These are phyloP conservation scores for Tuta absoluta DNA, from an alignment of 2,888 invertebrate species.

Conservation along the genomic window DNA sequence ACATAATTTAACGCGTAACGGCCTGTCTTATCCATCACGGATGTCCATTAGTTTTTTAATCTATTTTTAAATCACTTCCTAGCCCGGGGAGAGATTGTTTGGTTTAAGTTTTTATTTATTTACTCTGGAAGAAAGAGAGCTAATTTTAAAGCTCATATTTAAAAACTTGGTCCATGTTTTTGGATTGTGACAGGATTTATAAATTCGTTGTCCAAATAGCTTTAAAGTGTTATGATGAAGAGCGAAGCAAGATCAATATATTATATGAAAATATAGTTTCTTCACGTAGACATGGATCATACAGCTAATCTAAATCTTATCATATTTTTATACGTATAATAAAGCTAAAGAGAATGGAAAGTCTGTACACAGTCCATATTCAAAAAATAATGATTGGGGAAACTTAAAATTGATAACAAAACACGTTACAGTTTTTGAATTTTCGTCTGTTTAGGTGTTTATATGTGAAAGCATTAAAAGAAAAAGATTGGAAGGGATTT, in stretches of 20 bases:
- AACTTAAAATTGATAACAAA: too few species aligned
- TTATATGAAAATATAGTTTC: not conserved
- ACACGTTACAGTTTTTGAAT: too few species aligned
- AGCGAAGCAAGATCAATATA: not conserved
- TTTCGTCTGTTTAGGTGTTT: too few species aligned
- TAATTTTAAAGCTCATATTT: constrained; percentile 18
- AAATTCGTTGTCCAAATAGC: not conserved
- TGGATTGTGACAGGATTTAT: constrained; percentile 17
- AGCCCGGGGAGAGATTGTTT: constrained; percentile 27
- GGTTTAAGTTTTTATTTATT: constrained; percentile 28
- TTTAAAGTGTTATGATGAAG: not conserved
- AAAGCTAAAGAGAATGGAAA: too few species aligned
- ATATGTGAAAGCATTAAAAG: too few species aligned
- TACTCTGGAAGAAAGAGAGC: constrained; percentile 17
- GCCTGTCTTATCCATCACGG: constrained; percentile 40
- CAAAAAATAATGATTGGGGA: too few species aligned
- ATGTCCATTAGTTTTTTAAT: constrained; percentile 42
- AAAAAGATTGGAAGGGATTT: too few species aligned
- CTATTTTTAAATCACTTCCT: constrained; percentile 43
- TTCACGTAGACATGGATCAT: too few species aligned
- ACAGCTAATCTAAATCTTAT: too few species aligned
- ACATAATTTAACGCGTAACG: constrained; percentile 44
- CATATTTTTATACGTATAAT: too few species aligned
- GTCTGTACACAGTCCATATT: too few species aligned
- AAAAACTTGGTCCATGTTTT: constrained; percentile 11